A percentile compares a stretch with the other conserved stretches of the same genome.
phyloP scores from a whole-genome alignment of 2,113 vertebrate genomes.

The Otocyon megalotis region DNA sequence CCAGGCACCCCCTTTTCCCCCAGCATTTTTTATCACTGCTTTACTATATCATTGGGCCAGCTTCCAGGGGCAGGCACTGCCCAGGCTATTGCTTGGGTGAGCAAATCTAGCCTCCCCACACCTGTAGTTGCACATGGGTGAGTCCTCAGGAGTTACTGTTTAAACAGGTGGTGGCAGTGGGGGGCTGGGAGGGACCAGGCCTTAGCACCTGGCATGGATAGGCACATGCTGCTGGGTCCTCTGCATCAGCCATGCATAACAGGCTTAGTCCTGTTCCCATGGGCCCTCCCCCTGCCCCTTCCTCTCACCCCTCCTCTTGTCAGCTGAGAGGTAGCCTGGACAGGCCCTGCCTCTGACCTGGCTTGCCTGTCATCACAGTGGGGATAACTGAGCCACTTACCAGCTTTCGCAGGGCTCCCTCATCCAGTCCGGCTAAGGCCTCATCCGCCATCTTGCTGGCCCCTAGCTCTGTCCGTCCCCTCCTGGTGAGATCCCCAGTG shows the following conservation, averaged over 20 bases:
- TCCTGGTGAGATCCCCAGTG: constrained; percentile 2
- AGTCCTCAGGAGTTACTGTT: constrained; percentile 77
- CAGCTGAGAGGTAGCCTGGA: neutral
- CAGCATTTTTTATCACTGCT: constrained; percentile 19
- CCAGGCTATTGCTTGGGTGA: constrained; percentile 30
- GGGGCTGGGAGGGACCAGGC: constrained; percentile 44
- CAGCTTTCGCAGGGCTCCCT: constrained; percentile 88
- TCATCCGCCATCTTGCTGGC: constrained; percentile 85
- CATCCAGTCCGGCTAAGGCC: constrained; percentile 86
- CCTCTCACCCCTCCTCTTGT: neutral
- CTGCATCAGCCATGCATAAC: constrained; percentile 44
- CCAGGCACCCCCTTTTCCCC: neutral
- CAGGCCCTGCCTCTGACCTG: neutral
- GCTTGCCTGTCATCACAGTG: neutral
- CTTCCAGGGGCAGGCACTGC: constrained; percentile 1
- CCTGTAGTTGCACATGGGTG: constrained; percentile 50
- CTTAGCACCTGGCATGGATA: constrained; percentile 48
- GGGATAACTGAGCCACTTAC: constrained; percentile 80
- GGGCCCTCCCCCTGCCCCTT: neutral
- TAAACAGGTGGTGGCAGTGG: constrained; percentile 75
- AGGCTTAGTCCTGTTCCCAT: neutral
- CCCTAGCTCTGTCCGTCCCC: neutral
- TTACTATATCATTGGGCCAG: constrained; percentile 17
- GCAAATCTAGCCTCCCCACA: constrained; percentile 62
- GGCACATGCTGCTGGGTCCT: constrained; percentile 57